Evolutionary conservation across 1,140 invertebrate species (phyloP).

Genomic region (Drosophila tropicalis): DNA sequence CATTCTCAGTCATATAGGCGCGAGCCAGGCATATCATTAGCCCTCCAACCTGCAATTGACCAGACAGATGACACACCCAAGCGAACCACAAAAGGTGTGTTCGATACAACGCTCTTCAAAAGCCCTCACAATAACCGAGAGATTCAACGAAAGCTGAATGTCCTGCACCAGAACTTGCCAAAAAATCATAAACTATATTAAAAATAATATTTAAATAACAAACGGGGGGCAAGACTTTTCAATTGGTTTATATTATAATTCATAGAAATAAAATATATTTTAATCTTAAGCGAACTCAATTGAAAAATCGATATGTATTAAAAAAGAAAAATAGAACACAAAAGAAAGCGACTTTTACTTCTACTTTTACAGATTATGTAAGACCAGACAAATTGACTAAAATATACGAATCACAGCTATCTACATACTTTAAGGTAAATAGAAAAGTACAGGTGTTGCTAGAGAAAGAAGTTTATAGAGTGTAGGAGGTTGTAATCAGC

Average conservation of each 20-base stretch:
- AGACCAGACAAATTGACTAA: too few relatives aligned
- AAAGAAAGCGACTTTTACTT: background rate
- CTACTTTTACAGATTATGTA: too few relatives aligned
- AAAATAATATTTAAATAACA: background rate
- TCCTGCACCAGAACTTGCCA: slow-evolving; percentile 68
- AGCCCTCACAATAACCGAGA: slow-evolving; percentile 64
- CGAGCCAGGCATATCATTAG: slow-evolving; percentile 19
- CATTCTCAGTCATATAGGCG: background rate
- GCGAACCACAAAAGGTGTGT: slow-evolving; percentile 75
- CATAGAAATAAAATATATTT: slow-evolving; percentile 7
- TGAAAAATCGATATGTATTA: slow-evolving; percentile 11
- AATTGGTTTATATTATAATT: slow-evolving; percentile 5
- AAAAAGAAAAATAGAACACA: background rate
- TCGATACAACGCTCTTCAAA: slow-evolving; percentile 78
- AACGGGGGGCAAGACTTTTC: slow-evolving; percentile 5
- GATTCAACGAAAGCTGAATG: slow-evolving; percentile 46
- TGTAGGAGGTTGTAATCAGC: too few relatives aligned
- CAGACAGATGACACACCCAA: slow-evolving; percentile 39
- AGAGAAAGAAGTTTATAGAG: too few relatives aligned
- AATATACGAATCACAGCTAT: too few relatives aligned
- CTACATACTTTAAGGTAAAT: too few relatives aligned
- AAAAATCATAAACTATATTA: slow-evolving; percentile 81
- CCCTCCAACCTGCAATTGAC: slow-evolving; percentile 32
- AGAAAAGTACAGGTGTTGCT: too few relatives aligned
- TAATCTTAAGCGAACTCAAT: slow-evolving; percentile 25